phyloP scores from a whole-genome alignment of 2,888 invertebrate species.

The Pseudococcus jackbeardsleyi region DNA sequence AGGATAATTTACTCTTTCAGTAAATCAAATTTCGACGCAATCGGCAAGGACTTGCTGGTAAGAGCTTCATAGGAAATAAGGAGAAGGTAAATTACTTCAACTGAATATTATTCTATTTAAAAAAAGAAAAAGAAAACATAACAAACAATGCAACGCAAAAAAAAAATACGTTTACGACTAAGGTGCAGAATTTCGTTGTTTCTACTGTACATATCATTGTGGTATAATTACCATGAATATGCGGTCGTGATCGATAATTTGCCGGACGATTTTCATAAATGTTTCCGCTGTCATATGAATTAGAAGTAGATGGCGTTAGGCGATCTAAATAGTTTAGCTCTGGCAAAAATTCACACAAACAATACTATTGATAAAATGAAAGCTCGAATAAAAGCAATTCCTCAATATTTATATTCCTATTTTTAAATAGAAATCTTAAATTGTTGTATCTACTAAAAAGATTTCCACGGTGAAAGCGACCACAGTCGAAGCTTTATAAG shows the following conservation, averaged over 20 bases:
- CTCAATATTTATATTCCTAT: background rate
- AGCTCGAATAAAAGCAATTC: constrained; percentile 15
- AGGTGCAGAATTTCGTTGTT: background rate
- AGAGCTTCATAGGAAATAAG: too few species aligned
- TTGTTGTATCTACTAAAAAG: background rate
- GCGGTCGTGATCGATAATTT: constrained; percentile 57
- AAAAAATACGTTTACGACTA: background rate
- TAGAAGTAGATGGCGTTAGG: constrained; percentile 62
- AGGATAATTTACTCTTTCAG: too few species aligned
- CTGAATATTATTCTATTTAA: too few species aligned
- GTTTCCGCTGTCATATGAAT: constrained; percentile 60
- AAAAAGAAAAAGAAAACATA: background rate
- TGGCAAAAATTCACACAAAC: constrained; percentile 55
- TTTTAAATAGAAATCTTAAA: background rate
- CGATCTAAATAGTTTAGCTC: constrained; percentile 62
- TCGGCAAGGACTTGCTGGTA: too few species aligned
- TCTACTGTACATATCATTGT: constrained; percentile 1
- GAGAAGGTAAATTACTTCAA: too few species aligned
- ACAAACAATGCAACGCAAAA: background rate
- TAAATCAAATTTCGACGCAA: too few species aligned
- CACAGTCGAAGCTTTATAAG: constrained; percentile 20
- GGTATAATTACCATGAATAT: constrained; percentile 57
- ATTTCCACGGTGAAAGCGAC: background rate
- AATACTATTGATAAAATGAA: background rate
- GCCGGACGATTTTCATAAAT: constrained; percentile 55